These are phyloP conservation scores for Bucco capensis DNA, from an alignment of 2,113 vertebrate species.

Conservation along the genomic window DNA sequence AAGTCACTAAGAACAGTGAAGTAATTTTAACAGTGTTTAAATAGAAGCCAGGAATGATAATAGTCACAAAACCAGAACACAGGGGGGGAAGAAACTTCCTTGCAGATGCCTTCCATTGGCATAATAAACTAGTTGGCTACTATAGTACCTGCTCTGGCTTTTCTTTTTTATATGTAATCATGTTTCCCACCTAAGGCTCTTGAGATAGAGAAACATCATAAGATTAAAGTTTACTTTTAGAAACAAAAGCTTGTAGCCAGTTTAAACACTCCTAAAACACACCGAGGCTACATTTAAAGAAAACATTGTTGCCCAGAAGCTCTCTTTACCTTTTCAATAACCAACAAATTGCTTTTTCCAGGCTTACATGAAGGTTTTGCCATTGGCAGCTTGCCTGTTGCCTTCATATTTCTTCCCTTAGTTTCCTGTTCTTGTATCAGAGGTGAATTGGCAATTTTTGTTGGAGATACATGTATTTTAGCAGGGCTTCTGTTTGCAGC, in stretches of 20 bases:
- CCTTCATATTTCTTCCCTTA: background rate
- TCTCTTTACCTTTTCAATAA: conserved; percentile 67
- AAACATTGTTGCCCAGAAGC: background rate
- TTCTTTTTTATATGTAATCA: background rate
- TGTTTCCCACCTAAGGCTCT: background rate
- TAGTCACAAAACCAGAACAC: background rate
- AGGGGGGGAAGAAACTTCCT: background rate
- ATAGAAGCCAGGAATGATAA: background rate
- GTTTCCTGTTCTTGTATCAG: background rate
- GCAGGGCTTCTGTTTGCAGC: conserved; percentile 54
- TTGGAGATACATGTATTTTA: background rate
- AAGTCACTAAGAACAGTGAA: background rate
- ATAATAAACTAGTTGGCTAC: background rate
- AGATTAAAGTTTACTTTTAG: background rate
- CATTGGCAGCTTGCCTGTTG: background rate
- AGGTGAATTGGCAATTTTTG: background rate
- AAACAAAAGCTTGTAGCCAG: background rate
- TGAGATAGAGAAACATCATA: background rate
- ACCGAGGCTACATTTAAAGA: background rate
- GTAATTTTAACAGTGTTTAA: background rate
- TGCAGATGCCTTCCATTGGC: background rate
- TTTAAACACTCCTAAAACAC: background rate
- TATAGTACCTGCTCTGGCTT: background rate
- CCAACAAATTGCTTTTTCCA: conserved; percentile 41
- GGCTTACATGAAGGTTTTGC: background rate